These are phyloP conservation scores for Heliconius eleuchia DNA, from an alignment of 1,140 invertebrate genomes.

Conservation along the genomic window DNA sequence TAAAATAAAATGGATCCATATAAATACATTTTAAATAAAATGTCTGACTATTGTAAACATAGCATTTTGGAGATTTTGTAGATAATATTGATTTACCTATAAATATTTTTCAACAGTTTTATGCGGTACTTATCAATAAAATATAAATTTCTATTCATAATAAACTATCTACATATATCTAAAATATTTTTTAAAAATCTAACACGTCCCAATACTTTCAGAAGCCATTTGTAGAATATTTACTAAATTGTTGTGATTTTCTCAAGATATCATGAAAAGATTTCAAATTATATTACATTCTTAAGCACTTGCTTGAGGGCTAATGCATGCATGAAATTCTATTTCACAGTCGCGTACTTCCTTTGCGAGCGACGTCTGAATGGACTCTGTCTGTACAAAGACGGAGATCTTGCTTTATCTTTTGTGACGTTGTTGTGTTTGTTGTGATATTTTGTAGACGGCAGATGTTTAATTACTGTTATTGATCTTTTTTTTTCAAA, in stretches of 20 bases:
- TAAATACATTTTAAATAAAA: conserved; percentile 23
- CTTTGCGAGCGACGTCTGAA: conserved; percentile 30
- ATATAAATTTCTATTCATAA: too few relatives aligned
- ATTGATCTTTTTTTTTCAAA: background rate
- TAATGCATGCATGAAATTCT: conserved; percentile 33
- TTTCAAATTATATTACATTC: conserved; percentile 17
- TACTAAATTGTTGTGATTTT: conserved; percentile 2
- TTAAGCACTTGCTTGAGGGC: conserved; percentile 24
- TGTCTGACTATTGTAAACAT: background rate
- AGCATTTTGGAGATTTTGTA: background rate
- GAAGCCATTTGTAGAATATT: background rate
- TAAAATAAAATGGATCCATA: background rate
- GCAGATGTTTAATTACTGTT: background rate
- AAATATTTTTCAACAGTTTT: too few relatives aligned
- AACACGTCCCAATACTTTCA: background rate
- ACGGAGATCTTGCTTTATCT: conserved; percentile 28
- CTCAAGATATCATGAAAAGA: conserved; percentile 15
- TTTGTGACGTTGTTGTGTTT: conserved; percentile 21
- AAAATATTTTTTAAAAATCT: background rate
- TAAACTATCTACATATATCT: background rate
- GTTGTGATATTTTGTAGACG: conserved; percentile 11
- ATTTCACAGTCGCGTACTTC: conserved; percentile 32
- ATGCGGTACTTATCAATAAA: too few relatives aligned
- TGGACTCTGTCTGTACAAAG: conserved; percentile 26
- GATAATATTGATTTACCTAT: too few relatives aligned